phyloP scores from a whole-genome alignment of 2,797 vertebrate genomes.

The Lates japonicus region DNA sequence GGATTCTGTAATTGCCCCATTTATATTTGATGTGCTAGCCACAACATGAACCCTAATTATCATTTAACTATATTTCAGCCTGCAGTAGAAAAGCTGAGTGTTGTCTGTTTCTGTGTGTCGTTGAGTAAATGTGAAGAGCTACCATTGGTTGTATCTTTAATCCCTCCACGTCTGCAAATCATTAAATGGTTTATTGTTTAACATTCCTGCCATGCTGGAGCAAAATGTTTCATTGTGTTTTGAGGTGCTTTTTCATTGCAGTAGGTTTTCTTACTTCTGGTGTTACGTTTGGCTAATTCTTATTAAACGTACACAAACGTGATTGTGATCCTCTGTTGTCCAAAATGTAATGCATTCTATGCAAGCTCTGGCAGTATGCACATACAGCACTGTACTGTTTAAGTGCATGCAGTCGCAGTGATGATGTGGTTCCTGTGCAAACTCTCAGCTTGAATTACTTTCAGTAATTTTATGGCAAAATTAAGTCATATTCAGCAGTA shows the following conservation, averaged over 20 bases:
- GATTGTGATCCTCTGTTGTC: not conserved
- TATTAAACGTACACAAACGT: not conserved
- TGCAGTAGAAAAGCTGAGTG: not conserved
- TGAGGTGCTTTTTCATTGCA: not conserved
- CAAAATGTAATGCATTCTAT: not conserved
- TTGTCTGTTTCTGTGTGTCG: not conserved
- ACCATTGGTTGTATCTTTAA: not conserved
- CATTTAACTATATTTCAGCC: not conserved
- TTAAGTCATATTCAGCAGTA: not conserved
- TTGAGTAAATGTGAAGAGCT: not conserved
- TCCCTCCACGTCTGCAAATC: constrained; percentile 1
- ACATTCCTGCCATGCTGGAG: not conserved
- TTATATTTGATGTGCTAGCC: not conserved
- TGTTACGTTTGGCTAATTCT: not conserved
- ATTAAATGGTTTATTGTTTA: constrained; percentile 9
- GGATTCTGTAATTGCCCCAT: not conserved
- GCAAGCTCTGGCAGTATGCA: not conserved
- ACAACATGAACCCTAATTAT: not conserved
- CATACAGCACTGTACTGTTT: not conserved
- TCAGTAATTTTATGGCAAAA: not conserved
- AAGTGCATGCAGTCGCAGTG: not conserved
- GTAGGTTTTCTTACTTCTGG: not conserved
- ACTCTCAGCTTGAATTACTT: not conserved
- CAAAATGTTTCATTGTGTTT: not conserved
- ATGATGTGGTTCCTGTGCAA: not conserved